Conservation (phyloP, 1,140 invertebrate species). For the Ips nitidus region DNA sequence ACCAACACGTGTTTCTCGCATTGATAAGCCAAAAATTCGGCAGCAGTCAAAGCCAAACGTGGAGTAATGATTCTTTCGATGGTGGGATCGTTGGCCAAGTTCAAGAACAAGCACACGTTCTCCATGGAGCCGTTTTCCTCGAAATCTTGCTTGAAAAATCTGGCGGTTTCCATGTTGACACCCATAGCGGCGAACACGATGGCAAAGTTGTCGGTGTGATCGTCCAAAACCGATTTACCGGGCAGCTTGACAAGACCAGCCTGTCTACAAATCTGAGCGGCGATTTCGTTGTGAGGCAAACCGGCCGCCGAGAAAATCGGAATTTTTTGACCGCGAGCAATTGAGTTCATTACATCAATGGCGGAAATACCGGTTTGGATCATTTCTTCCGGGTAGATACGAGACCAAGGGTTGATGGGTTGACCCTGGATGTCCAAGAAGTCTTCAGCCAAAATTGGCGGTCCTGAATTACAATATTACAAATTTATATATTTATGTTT, state of each 20-base stretch:
- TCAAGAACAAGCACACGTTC: slow-evolving; percentile 73
- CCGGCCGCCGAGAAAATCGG: slow-evolving; percentile 75
- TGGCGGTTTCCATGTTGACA: slow-evolving; percentile 73
- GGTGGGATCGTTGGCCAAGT: slow-evolving; percentile 74
- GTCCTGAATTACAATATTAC: slow-evolving; percentile 48
- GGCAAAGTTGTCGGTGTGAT: slow-evolving; percentile 67
- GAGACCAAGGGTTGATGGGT: slow-evolving; percentile 72
- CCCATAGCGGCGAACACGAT: slow-evolving; percentile 78
- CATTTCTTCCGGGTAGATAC: slow-evolving; percentile 77
- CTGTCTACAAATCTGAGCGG: slow-evolving; percentile 73
- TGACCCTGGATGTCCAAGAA: slow-evolving; percentile 71
- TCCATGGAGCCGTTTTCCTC: slow-evolving; percentile 76
- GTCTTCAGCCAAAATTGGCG: slow-evolving; percentile 68
- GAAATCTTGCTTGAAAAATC: slow-evolving; percentile 68
- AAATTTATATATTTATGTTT: no score
- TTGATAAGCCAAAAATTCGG: slow-evolving; percentile 68
- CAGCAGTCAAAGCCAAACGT: slow-evolving; percentile 64
- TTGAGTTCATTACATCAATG: slow-evolving; percentile 75
- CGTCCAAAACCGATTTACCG: slow-evolving; percentile 61
- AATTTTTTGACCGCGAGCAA: slow-evolving; percentile 74
- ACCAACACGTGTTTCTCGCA: slow-evolving; percentile 68
- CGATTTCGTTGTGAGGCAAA: slow-evolving; percentile 75
- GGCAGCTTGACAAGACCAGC: slow-evolving; percentile 67
- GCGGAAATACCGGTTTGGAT: slow-evolving; percentile 76
- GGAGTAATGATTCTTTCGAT: slow-evolving; percentile 71